These are phyloP conservation scores for Synanthedon andrenaeformis DNA, from an alignment of 2,888 invertebrate species.

Conservation along the genomic window DNA sequence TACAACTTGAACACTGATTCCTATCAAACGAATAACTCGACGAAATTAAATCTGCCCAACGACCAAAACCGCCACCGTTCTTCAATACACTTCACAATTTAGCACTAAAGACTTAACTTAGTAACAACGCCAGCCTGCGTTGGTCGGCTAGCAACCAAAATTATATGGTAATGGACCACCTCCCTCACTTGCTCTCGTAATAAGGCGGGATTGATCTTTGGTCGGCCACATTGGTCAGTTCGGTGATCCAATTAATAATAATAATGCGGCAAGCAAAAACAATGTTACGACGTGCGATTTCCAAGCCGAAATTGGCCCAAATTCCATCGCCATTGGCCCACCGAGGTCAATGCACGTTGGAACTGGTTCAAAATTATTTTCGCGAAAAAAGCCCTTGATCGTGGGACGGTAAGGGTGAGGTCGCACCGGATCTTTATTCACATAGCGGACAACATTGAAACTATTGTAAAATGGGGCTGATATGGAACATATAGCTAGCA, in stretches of 20 bases:
- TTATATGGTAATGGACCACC: constrained; percentile 1
- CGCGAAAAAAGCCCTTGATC: constrained; percentile 51
- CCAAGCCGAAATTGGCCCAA: constrained; percentile 54
- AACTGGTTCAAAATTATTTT: constrained; percentile 52
- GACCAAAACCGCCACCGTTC: constrained; percentile 28
- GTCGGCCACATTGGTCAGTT: background rate
- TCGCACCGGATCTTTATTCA: background rate
- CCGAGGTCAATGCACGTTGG: constrained; percentile 33
- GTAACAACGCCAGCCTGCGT: constrained; percentile 38
- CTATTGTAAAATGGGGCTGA: background rate
- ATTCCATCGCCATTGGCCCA: constrained; percentile 39
- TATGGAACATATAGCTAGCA: background rate
- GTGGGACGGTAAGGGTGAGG: constrained; percentile 13
- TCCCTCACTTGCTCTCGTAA: constrained; percentile 29
- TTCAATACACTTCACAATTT: constrained; percentile 31
- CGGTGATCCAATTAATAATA: constrained; percentile 67
- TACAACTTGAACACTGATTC: constrained; percentile 7
- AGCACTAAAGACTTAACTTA: constrained; percentile 36
- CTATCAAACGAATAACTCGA: constrained; percentile 18
- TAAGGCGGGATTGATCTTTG: constrained; percentile 16
- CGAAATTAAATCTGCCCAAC: constrained; percentile 43
- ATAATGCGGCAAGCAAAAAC: constrained; percentile 44
- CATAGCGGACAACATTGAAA: background rate
- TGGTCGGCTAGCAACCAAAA: constrained; percentile 21
- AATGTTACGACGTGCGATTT: constrained; percentile 58